Evolutionary conservation across 2,113 vertebrate genomes (phyloP).

Genomic region (human): GRCh38 chr4:54951001-54951500

Average conservation of each 20-base stretch:
- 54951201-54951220: not conserved
- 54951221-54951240: not conserved
- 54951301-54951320: not conserved
- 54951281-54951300: not conserved
- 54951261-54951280: not conserved
- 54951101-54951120: not conserved
- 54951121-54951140: not conserved
- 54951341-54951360: not conserved
- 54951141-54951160: not conserved
- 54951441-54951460: not conserved
- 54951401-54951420: not conserved
- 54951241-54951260: not conserved
- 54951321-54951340: not conserved
- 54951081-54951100: not conserved
- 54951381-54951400: not conserved
- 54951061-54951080: not conserved
- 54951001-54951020: not conserved
- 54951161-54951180: not conserved
- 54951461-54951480: not conserved
- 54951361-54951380: not conserved
- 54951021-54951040: not conserved
- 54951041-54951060: not conserved
- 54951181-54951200: not conserved
- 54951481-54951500: not conserved
- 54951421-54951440: not conserved